phyloP scores from a whole-genome alignment of 35 echinoderm and acorn worm species.

The Amphiura filiformis region DNA sequence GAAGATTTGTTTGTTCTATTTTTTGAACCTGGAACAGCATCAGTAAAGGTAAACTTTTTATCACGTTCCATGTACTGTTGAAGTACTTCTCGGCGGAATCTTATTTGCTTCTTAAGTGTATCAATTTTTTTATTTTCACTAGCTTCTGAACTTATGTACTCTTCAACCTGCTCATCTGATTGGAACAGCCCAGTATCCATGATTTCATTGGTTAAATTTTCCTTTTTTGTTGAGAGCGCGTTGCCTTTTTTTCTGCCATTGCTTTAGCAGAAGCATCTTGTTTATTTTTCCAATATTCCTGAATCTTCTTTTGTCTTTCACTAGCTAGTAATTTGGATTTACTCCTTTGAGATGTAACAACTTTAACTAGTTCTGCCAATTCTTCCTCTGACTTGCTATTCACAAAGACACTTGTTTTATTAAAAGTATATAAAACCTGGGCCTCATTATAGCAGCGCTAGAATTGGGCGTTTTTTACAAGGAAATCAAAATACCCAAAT shows the following conservation, averaged over 20 bases:
- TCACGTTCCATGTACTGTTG: slow-evolving; percentile 16
- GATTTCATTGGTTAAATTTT: slow-evolving; percentile 37
- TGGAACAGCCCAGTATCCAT: slow-evolving; percentile 20
- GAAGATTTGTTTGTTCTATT: slow-evolving; percentile 12
- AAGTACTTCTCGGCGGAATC: slow-evolving; percentile 8
- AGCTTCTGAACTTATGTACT: slow-evolving; percentile 13
- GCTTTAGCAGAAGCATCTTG: slow-evolving; percentile 11
- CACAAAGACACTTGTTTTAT: slow-evolving; percentile 30
- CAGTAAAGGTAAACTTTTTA: slow-evolving; percentile 4
- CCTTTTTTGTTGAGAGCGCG: slow-evolving; percentile 30
- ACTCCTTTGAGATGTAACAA: slow-evolving; percentile 5
- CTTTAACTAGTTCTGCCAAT: slow-evolving; percentile 22
- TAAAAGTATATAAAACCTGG: slow-evolving; percentile 31
- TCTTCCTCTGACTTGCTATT: slow-evolving; percentile 13
- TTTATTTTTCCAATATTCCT: slow-evolving; percentile 33
- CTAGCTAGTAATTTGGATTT: slow-evolving; percentile 9
- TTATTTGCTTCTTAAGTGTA: slow-evolving; percentile 24
- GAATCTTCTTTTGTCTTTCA: slow-evolving; percentile 20
- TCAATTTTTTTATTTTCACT: slow-evolving; percentile 23
- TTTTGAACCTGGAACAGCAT: neutral
- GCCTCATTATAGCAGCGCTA: slow-evolving; percentile 21
- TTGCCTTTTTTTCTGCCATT: neutral
- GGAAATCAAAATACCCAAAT: slow-evolving; percentile 33
- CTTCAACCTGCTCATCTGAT: slow-evolving; percentile 17
- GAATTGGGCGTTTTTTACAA: slow-evolving; percentile 6